Evolutionary conservation across 2,113 vertebrate species (phyloP), one percentile per base, ranked within the genome.

Genomic region (Corythoichthys haematopterus): DNA sequence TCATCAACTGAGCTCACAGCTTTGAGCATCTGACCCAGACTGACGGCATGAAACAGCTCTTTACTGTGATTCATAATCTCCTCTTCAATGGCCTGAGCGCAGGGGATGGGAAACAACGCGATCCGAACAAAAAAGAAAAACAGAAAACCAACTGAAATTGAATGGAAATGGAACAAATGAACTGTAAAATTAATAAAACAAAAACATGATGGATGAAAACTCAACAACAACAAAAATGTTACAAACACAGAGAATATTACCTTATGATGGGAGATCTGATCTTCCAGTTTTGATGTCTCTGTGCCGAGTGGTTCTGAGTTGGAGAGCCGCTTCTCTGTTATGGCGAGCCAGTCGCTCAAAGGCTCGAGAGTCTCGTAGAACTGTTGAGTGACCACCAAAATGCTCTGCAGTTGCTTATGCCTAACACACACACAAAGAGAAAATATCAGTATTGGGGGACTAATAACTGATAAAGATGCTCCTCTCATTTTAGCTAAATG

Each of bases 311-410:
- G 95, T 60, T 99, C 97, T 8, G 93, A 93, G 80, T 95, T 94
- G 14, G 90, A 89, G 38, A 99, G 92, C 46, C 88, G 92, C 81
- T 98, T 98, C 75, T 99, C 97, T 51, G 93, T 90, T 70, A 88
- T 15, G 0, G 85, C 86, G 0, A 98, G 90, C 96, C 97, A 98
- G 59, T 97, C 96, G 1, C 90, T 90, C 86, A 98, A 76, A 0
- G 96, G 96, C 86, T 98, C 96, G 65, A 98, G 80, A 61, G 93
- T 94, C 77, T 98, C 96, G 0, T 98, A 94, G 85, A 99, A 99
- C 82, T 98, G 94, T 85, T 98, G 94, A 0, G 95, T 96, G 51
- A 98, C 96, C 78, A 93, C 93, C 0, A 92, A 92, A 90, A 98
- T 98, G 69, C 92, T 93, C 86, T 98, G 95, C 75, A 98, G 78